Evolutionary conservation across 2,797 vertebrate species (phyloP), one percentile per base, ranked within the genome.

Genomic region (Trachops cirrhosus): DNA sequence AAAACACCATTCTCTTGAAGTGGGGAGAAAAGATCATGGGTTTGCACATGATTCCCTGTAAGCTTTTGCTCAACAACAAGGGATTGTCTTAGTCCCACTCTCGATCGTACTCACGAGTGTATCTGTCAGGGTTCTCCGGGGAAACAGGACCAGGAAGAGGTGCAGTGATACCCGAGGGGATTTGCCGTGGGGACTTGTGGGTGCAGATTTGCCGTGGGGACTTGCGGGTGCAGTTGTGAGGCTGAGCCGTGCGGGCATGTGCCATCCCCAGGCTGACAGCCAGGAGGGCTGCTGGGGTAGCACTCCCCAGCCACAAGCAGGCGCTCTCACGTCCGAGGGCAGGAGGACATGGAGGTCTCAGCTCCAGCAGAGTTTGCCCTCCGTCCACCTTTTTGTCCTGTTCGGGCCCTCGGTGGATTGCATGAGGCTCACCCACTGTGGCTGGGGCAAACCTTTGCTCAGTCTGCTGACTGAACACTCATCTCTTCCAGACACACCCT

Each of bases 1-100:
- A 95, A 89, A 54, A 37, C 89, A n/a, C 41, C 39, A 39, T 95
- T 92, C 68, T 95, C 46, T 59, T 19, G 39, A 89, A 67, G 57
- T 32, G 52, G 15, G 22, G 24, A 4, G 18, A 16, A 41, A 24
- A 70, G 41, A 75, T 54, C 83, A 62, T 2, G 10, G 41, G 94
- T 64, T 26, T 62, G n/a, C 89, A 74, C 48, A n/a, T 93, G 93
- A 59, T 32, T 41, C 87, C 54, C 83, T 48, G 44, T 48, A 41
- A 84, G 77, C 59, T 34, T 68, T 75, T 39, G 32, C 83, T 68
- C 41, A 10, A 44, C 84, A 71, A 16, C 87, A 93, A 64, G 39
- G 32, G 57, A 78, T 57, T 92, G 46, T 87, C 64, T 88, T 12
- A 9, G n/a, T 32, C n/a, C 52, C 37, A 5, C 41, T 80, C 74